phyloP scores from a whole-genome alignment of 2,888 invertebrate species.

The Esperia sulphurella region DNA sequence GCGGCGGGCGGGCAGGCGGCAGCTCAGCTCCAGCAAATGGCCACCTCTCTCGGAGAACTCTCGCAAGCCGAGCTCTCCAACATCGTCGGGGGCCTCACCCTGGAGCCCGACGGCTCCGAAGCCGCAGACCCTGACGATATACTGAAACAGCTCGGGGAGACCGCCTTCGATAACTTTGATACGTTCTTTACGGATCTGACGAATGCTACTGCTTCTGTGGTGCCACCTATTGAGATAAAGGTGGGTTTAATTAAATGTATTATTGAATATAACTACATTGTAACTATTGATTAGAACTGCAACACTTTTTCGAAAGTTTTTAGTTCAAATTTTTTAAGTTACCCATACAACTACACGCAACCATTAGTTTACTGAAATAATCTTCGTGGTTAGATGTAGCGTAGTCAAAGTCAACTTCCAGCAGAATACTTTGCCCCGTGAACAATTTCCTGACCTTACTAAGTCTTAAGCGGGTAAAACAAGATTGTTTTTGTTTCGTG shows the following conservation, averaged over 20 bases:
- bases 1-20: slow-evolving; percentile 78
- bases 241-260: slow-evolving; percentile 56
- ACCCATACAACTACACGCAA: too few species aligned
- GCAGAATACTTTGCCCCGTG: too few species aligned
- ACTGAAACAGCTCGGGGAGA: slow-evolving; percentile 89
- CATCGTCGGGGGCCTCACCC: slow-evolving; percentile 81
- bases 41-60: slow-evolving; percentile 81
- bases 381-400: too few species aligned
- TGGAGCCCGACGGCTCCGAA: slow-evolving; percentile 61
- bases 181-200: slow-evolving; percentile 89
- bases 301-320: too few species aligned
- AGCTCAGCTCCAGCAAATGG: slow-evolving; percentile 75
- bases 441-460: too few species aligned
- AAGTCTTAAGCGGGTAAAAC: too few species aligned
- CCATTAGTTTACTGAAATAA: too few species aligned
- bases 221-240: slow-evolving; percentile 83
- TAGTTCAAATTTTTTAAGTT: too few species aligned
- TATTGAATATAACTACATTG: too few species aligned
- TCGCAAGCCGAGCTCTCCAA: slow-evolving; percentile 86
- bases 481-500: too few species aligned
- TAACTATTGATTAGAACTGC: too few species aligned
- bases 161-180: slow-evolving; percentile 91
- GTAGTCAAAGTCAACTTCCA: too few species aligned
- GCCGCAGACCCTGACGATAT: slow-evolving; percentile 86
- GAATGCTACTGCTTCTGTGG: slow-evolving; percentile 81